phyloP scores from a whole-genome alignment of 2,797 vertebrate genomes.

The Okamejei kenojei region DNA sequence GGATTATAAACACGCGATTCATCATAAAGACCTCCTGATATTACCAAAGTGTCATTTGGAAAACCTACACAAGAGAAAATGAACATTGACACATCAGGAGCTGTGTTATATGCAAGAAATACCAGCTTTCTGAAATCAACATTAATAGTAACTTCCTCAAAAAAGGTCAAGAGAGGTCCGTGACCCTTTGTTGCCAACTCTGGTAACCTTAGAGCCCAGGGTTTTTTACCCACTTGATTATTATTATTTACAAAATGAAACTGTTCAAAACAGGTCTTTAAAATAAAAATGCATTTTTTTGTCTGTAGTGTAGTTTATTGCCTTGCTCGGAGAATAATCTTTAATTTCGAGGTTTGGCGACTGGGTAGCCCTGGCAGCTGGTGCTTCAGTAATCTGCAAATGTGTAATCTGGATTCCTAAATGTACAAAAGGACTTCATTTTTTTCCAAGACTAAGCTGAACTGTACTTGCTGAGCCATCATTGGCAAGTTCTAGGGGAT shows the following conservation, averaged over 20 bases:
- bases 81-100: background rate
- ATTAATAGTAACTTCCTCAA: background rate
- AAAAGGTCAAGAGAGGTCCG: background rate
- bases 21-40: slow-evolving; percentile 67
- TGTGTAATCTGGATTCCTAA: background rate
- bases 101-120: background rate
- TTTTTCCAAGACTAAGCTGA: background rate
- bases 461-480: background rate
- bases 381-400: background rate
- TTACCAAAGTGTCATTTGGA: slow-evolving; percentile 59
- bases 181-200: background rate
- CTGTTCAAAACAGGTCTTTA: background rate
- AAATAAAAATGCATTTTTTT: background rate
- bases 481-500: background rate
- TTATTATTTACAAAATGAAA: background rate
- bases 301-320: background rate
- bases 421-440: background rate
- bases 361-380: background rate
- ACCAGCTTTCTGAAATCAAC: background rate
- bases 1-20: slow-evolving; percentile 59
- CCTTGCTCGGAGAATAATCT: background rate
- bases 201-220: background rate
- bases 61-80: slow-evolving; percentile 43
- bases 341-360: background rate
- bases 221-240: background rate